Base-by-base conservation (phyloP, 2,113 vertebrate genomes). In the Melanerpes aurifrons region DNA sequence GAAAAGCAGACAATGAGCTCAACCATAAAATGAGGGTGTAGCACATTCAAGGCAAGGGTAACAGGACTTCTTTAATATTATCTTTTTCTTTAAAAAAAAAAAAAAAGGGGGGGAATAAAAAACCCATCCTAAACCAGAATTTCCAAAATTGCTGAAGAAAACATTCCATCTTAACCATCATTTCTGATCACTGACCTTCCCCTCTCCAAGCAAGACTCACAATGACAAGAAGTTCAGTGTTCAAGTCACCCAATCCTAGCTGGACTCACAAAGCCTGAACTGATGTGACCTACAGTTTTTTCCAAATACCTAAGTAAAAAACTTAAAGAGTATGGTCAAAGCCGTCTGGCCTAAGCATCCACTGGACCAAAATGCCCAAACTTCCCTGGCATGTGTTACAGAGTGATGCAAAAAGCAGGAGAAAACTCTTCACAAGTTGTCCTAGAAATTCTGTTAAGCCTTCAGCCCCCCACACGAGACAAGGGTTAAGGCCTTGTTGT, bases 1-100 rank as follows among this genome's bases (percentile, higher is more conserved):
- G 66, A 95, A 91, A 90, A 83, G 86, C 69, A 96, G 85, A 94
- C 76, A 75, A 86, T 50, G 91, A 94, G 92, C 69, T 53, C 50
- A 54, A 59, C 80, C 82, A 71, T 72, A 62, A 66, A 74, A 86
- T 3, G 24, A 87, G 71, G 14, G 12, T 37, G 73, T 16, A 90
- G 66, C 73, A 75, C 28, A 54, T 68, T 53, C 47, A n/a, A 71
- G 22, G 28, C 19, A 72, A 88, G 54, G 20, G 35, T 82, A 85
- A 2, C 62, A n/a, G 26, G n/a, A 37, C 16, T 43, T 54, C 26
- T 64, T 66, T 28, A 87, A 61, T 6, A 3, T 10, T 37, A 37
- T 28, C 74, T 86, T 37, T 22, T 5, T 43, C 63, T 25, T 11
- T 48, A 50, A 54, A 66, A 56, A 40, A 43, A 50, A 54, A 66